These are phyloP conservation scores for Phataginus tricuspis DNA, from an alignment of 2,797 vertebrate species.

Conservation along the genomic window DNA sequence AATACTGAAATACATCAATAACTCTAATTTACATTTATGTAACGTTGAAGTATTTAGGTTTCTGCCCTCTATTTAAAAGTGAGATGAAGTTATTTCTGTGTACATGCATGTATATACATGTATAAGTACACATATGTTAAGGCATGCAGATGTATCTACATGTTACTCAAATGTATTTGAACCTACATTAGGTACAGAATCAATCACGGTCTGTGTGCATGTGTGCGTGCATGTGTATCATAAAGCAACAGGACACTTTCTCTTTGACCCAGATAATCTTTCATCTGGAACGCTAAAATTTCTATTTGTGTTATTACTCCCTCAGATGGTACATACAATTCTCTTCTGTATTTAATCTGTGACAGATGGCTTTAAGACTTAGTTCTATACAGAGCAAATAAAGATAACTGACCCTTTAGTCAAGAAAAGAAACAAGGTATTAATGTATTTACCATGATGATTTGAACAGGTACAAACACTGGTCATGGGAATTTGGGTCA, in stretches of 20 bases:
- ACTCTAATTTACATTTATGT: neutral
- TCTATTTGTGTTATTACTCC: neutral
- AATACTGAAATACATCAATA: neutral
- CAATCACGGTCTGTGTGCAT: too few relatives aligned
- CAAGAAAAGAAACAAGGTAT: neutral
- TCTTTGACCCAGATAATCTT: neutral
- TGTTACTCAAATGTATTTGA: neutral
- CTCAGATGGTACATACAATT: neutral
- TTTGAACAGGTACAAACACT: neutral
- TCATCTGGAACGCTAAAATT: neutral
- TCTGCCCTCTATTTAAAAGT: neutral
- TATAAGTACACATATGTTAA: neutral
- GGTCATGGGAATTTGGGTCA: neutral
- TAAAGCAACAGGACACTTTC: neutral
- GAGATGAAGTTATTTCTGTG: neutral
- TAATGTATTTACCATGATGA: neutral
- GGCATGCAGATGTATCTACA: too few relatives aligned
- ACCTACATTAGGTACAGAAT: neutral
- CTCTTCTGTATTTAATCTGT: neutral
- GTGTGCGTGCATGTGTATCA: neutral
- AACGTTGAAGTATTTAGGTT: neutral
- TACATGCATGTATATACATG: neutral
- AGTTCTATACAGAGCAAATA: neutral
- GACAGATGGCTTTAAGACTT: neutral
- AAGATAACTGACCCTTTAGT: neutral